A percentile compares a stretch with the other conserved stretches of the same genome.
Evolutionary conservation across 1,140 invertebrate genomes (phyloP).

Genomic region (Tetramorium simillimum): DNA sequence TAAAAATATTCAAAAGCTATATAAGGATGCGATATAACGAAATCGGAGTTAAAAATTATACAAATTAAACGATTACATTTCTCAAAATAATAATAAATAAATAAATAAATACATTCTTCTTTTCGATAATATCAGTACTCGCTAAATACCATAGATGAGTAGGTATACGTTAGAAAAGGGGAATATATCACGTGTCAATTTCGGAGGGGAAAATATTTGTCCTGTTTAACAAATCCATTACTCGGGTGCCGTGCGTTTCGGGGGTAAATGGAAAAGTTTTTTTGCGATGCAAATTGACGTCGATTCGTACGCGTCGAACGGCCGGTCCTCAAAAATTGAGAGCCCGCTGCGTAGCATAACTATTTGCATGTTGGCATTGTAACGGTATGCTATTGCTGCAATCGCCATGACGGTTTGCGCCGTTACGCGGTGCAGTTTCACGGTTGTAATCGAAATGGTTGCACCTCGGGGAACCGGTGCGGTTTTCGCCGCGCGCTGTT

Average conservation of each 20-base stretch:
- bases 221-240: neutral
- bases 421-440: slow-evolving; percentile 49
- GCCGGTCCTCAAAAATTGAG: slow-evolving; percentile 44
- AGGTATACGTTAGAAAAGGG: neutral
- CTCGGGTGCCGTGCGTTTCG: neutral
- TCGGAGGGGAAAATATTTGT: neutral
- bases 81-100: neutral
- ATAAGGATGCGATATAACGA: neutral
- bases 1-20: neutral
- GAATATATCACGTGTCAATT: neutral
- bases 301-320: neutral
- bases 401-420: slow-evolving; percentile 45
- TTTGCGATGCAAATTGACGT: slow-evolving; percentile 8
- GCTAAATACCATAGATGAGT: neutral
- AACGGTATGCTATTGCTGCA: slow-evolving; percentile 14
- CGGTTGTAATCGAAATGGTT: slow-evolving; percentile 63
- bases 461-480: slow-evolving; percentile 57
- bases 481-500: slow-evolving; percentile 58
- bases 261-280: neutral
- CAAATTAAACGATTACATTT: neutral
- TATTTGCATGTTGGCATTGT: slow-evolving; percentile 44
- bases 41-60: neutral
- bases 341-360: slow-evolving; percentile 18
- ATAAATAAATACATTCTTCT: neutral
- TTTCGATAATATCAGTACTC: neutral